Evolutionary conservation across 2,888 invertebrate genomes (phyloP).

Genomic region (Callosobruchus maculatus): DNA sequence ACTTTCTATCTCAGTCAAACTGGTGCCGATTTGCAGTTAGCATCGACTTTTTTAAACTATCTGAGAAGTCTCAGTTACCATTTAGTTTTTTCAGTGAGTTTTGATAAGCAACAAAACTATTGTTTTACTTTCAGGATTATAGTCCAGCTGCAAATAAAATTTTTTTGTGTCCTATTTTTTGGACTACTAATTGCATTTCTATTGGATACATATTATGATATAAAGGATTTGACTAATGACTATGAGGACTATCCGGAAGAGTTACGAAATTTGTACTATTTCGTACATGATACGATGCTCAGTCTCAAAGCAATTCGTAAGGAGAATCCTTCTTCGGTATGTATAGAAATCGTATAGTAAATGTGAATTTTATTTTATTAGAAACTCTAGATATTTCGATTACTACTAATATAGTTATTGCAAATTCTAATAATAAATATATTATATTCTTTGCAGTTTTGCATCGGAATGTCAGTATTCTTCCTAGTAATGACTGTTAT

Average conservation of each 20-base stretch:
- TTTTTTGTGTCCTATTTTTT: conserved; percentile 48
- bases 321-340: conserved; percentile 45
- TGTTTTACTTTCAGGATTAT: conserved; percentile 37
- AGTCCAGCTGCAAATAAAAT: conserved; percentile 42
- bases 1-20: too few species aligned
- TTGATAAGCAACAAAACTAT: neutral
- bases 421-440: too few species aligned
- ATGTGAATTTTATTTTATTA: conserved; percentile 14
- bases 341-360: neutral
- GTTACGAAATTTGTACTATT: conserved; percentile 27
- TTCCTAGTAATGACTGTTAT: conserved; percentile 41
- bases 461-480: conserved; percentile 38
- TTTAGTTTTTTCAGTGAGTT: neutral
- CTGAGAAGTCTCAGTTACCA: conserved; percentile 6
- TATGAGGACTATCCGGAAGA: conserved; percentile 26
- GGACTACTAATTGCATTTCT: conserved; percentile 35
- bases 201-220: conserved; percentile 37
- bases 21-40: too few species aligned
- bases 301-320: conserved; percentile 37
- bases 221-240: conserved; percentile 21
- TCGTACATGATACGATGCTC: conserved; percentile 23
- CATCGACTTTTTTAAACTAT: too few species aligned
- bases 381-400: too few species aligned
- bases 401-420: neutral
- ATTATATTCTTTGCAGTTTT: conserved; percentile 41